phyloP scores from a whole-genome alignment of 2,797 vertebrate species.

The Sylvia borin region DNA sequence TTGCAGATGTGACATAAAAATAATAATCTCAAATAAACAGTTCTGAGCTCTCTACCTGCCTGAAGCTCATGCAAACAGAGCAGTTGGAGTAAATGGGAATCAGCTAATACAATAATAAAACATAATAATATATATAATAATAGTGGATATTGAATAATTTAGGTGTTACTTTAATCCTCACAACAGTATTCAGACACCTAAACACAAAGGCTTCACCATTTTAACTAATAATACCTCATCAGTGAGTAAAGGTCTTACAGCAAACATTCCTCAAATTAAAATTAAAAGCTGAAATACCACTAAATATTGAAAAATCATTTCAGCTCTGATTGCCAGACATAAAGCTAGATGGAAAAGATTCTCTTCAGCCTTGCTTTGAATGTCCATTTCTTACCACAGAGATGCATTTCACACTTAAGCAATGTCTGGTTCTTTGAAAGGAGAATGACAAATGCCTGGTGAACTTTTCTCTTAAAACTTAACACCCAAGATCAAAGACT shows the following conservation, averaged over 20 bases:
- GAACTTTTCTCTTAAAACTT: slow-evolving; percentile 49
- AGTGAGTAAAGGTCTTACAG: background rate
- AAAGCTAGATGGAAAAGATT: background rate
- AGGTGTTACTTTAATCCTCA: background rate
- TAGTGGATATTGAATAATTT: background rate
- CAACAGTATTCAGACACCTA: background rate
- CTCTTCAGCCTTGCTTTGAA: background rate
- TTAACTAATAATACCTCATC: background rate
- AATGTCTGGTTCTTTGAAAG: background rate
- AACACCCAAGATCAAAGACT: slow-evolving; percentile 69
- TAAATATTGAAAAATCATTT: background rate
- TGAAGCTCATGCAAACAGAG: background rate
- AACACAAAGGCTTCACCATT: background rate
- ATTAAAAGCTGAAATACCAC: background rate
- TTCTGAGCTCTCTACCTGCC: background rate
- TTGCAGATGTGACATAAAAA: background rate
- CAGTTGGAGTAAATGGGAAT: background rate
- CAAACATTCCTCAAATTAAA: background rate
- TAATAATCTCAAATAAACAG: background rate
- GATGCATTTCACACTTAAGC: background rate
- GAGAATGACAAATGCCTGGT: slow-evolving; percentile 6
- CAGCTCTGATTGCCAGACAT: background rate
- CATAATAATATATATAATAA: no score
- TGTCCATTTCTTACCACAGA: background rate
- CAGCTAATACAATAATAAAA: background rate